Base-by-base conservation (phyloP, 2,797 vertebrate genomes). In the Rallus crepitans region DNA sequence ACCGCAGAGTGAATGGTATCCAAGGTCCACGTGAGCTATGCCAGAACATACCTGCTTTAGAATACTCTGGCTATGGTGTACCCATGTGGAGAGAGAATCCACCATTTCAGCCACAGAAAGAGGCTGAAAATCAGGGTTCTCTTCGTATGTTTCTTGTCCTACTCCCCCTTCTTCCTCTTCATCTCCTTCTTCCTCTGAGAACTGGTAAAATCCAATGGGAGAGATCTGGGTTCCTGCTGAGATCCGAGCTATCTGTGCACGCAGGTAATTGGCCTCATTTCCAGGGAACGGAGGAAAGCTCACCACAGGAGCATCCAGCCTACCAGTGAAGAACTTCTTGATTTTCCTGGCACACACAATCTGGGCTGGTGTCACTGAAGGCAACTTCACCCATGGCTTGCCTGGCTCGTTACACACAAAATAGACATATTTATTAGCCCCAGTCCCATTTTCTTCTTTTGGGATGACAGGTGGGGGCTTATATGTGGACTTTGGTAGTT, bases 261-360 rank as follows among this genome's bases (percentile, higher is more conserved):
- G 98, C 82, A 99, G 97, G 82, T 99, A 99, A 96, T 99, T 99
- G 81, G 98, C 97, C 95, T 99, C 99, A 15, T 98, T 99, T 37
- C 99, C 99, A 13, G 99, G 99, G 96, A 99, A 99, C 37, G 99
- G 99, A 2, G 99, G 99, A 90, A 98, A 99, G 96, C 98, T 99
- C 69, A 98, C 80, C 28, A 99, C n/a, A 8, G 98, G 98, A 35
- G 97, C 94, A 56, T 99, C 98, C 60, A 99, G 98, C 40, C 92
- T 97, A 19, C 99, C 99, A 0, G 99, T 99, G 97, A 99, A 99
- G 95, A 99, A 98, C 91, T 98, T 99, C 78, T 98, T 98, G 89
- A 99, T 99, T 94, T 98, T 98, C n/a, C 99, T 98, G 47, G 99
- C 99, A 40, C 78, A 97, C 39, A 97, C 98, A 86, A 99, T 99